Evolutionary conservation across 2,888 invertebrate genomes (phyloP).

Genomic region (Amphipyra tragopoginis): DNA sequence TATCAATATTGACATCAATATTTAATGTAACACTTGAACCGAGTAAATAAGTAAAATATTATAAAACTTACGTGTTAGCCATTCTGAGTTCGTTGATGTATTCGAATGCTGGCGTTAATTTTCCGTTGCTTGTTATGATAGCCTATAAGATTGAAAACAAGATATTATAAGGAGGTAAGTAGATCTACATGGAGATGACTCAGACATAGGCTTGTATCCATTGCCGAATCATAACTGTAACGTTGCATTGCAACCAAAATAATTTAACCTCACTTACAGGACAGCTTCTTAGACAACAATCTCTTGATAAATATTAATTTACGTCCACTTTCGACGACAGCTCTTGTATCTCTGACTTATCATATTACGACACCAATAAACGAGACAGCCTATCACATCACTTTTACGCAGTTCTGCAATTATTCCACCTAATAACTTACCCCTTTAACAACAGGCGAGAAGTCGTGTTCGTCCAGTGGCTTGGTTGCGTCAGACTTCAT

Average conservation of each 20-base stretch:
- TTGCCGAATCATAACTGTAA: no score
- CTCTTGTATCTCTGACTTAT: conserved; percentile 16
- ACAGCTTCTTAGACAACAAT: no score
- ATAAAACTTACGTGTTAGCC: conserved; percentile 88
- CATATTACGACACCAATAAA: background rate
- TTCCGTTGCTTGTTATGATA: conserved; percentile 98
- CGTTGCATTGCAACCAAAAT: no score
- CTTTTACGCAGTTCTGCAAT: background rate
- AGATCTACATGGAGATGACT: no score
- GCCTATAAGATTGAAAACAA: conserved; percentile 91
- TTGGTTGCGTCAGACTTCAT: conserved; percentile 95
- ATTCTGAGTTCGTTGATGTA: conserved; percentile 97
- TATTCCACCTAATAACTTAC: conserved; percentile 78
- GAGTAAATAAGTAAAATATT: background rate
- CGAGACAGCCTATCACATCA: conserved; percentile 8
- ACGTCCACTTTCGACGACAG: conserved; percentile 1
- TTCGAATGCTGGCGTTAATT: conserved; percentile 96
- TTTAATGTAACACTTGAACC: no score
- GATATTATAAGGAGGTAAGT: no score
- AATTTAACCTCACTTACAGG: no score
- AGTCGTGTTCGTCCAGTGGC: conserved; percentile 94
- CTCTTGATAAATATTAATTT: background rate
- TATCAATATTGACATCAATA: no score
- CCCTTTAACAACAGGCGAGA: conserved; percentile 92
- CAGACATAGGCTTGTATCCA: no score